Evolutionary conservation across 2,797 vertebrate species (phyloP).

Genomic region (Cyprinella venusta): DNA sequence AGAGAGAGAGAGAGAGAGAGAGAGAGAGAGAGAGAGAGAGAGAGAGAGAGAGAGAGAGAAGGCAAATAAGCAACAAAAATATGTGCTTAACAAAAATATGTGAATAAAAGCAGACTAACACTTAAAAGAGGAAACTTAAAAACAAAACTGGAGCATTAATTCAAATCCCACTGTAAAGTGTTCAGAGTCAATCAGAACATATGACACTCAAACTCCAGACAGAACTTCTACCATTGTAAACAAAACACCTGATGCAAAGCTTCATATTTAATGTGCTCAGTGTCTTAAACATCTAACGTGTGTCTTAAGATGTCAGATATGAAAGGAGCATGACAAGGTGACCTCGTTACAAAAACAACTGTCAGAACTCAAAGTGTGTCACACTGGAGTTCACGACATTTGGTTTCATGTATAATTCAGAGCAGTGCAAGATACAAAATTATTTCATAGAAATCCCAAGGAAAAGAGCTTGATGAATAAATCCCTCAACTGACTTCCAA

Average conservation of each 20-base stretch:
- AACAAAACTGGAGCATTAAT: constrained; percentile 7
- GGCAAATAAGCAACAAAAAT: constrained; percentile 7
- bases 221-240: constrained; percentile 10
- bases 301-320: constrained; percentile 32
- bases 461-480: constrained; percentile 43
- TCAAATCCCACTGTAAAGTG: constrained; percentile 34
- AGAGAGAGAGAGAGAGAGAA: too few species aligned
- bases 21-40: too few species aligned
- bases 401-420: constrained; percentile 28
- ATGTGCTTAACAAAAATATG: not conserved
- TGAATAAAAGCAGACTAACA: constrained; percentile 20
- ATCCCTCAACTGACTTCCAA: constrained; percentile 36
- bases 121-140: not conserved
- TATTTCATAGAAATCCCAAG: constrained; percentile 38
- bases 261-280: constrained; percentile 36
- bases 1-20: too few species aligned
- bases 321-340: constrained; percentile 36
- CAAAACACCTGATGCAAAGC: constrained; percentile 33
- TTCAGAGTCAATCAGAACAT: constrained; percentile 11
- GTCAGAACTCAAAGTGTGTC: constrained; percentile 33
- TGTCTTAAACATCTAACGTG: constrained; percentile 36
- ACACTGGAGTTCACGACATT: constrained; percentile 32
- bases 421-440: constrained; percentile 18
- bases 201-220: constrained; percentile 31
- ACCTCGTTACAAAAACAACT: constrained; percentile 39